Base-by-base conservation (phyloP, 2,113 vertebrate genomes). In the Proterorhinus semilunaris region DNA sequence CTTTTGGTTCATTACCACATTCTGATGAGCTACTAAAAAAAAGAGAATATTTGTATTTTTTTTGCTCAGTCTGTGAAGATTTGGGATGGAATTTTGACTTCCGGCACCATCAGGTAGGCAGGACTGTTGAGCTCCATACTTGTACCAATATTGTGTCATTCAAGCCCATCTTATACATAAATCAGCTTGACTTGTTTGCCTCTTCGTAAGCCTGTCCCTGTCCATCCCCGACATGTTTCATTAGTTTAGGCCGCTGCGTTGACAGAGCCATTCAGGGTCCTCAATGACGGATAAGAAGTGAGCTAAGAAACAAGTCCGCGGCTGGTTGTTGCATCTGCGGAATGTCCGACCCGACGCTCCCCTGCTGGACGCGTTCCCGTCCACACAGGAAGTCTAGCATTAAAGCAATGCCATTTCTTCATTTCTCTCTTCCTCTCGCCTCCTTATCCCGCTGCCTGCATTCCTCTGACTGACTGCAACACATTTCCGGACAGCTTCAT, bases 351-450 rank as follows among this genome's bases (percentile, higher is more conserved):
- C 84, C 76, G 2, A 45, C 68, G 63, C 78, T 87, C 78, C 80
- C 87, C 82, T 72, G 69, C 69, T 89, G 84, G 76, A 87, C 54
- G 17, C 0, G 45, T 69, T 86, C 88, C 86, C 87, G 77, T 83
- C 78, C 74, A 73, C 84, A 87, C 88, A 90, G 90, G 90, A 90
- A 90, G 85, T 83, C 55, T 58, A 78, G 78, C 80, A 80, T 88
- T 84, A 90, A 88, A 85, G 84, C 67, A 15, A 45, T 52, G 65
- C 80, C 72, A 54, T 71, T 59, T 79, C 65, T 75, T 76, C 68
- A 55, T 53, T 49, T 57, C 27, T 36, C 27, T 36, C 27, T 36
- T 36, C 27, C 27, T 69, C 52, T 62, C 57, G 6, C 42, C 45
- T 46, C 10, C 7, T 50, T 15, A 42, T n/a, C 48, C 48, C 66